These are phyloP conservation scores for Eupristina koningsbergeri DNA, from an alignment of 1,140 invertebrate genomes.

Conservation along the genomic window DNA sequence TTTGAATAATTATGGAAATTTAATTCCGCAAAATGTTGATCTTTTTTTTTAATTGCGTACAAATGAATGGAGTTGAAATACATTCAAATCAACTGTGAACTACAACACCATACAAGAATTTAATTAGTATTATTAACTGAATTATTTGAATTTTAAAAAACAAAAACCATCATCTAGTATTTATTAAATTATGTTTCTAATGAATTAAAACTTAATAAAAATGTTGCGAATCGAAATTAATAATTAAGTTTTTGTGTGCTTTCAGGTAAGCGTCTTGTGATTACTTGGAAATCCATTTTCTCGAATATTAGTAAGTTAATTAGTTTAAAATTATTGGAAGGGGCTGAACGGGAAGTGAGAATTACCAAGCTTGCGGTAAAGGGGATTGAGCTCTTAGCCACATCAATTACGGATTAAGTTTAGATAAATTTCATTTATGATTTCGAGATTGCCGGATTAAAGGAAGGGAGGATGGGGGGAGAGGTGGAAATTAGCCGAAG, in stretches of 20 bases:
- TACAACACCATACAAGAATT: no score
- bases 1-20: background rate
- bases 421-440: background rate
- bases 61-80: no score
- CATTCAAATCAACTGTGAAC: no score
- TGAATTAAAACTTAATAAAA: no score
- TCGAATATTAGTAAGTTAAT: background rate
- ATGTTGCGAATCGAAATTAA: background rate
- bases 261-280: background rate
- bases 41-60: no score
- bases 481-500: constrained; percentile 9
- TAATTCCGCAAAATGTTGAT: no score
- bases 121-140: no score
- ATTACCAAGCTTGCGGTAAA: background rate
- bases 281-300: background rate
- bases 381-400: background rate
- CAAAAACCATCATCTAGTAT: no score
- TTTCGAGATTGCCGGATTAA: background rate
- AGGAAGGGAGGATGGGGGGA: background rate
- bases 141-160: no score
- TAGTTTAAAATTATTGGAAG: background rate
- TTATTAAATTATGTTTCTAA: no score
- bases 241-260: background rate
- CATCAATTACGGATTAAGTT: background rate
- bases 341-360: background rate